A percentile compares a stretch with the other conserved stretches of the same genome.
These are phyloP conservation scores for Mionectes macconnelli DNA, from an alignment of 2,113 vertebrate genomes.

Conservation along the genomic window DNA sequence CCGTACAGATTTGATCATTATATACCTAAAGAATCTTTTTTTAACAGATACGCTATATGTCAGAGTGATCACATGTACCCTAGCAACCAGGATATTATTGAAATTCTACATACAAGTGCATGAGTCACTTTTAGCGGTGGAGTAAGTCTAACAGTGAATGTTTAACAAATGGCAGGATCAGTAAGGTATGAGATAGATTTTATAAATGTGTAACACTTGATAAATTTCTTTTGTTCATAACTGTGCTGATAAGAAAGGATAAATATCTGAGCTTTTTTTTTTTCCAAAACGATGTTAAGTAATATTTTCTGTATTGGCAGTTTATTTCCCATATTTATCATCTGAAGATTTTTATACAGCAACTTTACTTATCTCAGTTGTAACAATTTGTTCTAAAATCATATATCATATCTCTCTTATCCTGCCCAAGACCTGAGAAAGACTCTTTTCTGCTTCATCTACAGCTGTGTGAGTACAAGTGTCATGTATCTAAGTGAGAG, in stretches of 20 bases:
- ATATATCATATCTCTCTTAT: background rate
- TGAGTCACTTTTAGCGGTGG: background rate
- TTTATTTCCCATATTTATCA: background rate
- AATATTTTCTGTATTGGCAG: background rate
- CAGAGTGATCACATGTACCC: conserved; percentile 48
- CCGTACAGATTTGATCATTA: background rate
- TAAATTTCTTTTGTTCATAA: background rate
- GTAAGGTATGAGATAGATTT: background rate
- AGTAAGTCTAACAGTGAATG: background rate
- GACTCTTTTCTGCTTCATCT: background rate
- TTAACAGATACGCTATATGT: conserved; percentile 36
- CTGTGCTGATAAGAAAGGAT: background rate
- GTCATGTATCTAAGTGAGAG: background rate
- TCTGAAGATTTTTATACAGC: background rate
- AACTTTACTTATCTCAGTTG: background rate
- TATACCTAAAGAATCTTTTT: background rate
- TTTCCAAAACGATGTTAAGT: background rate
- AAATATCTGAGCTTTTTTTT: background rate
- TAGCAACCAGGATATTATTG: conserved; percentile 62
- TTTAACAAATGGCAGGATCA: background rate
- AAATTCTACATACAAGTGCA: conserved; percentile 25
- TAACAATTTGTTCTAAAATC: background rate
- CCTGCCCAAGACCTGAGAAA: background rate
- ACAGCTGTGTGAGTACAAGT: background rate
- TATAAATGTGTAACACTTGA: background rate